Conservation (phyloP, 2,797 vertebrate genomes). For the Avahi laniger region DNA sequence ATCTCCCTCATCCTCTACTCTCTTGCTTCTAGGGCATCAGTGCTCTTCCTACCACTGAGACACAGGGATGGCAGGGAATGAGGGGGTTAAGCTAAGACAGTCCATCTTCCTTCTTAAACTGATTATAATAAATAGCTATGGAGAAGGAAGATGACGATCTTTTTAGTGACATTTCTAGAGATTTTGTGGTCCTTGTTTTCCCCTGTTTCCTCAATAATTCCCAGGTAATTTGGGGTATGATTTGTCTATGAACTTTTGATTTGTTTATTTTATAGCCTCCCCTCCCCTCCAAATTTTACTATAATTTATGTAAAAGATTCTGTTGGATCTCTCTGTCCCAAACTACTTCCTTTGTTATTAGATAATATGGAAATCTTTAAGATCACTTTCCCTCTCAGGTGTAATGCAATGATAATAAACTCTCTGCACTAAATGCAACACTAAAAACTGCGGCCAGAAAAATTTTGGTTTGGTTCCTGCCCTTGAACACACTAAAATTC, state of each 20-base stretch:
- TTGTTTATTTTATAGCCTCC: background rate
- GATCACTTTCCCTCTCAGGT: background rate
- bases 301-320: background rate
- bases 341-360: background rate
- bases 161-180: background rate
- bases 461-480: background rate
- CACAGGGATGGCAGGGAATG: background rate
- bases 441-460: background rate
- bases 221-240: background rate
- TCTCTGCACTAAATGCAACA: background rate
- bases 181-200: background rate
- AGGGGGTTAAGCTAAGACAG: background rate
- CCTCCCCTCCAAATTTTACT: background rate
- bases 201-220: background rate
- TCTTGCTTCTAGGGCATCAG: background rate
- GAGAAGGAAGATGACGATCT: background rate
- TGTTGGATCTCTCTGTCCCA: background rate
- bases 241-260: background rate
- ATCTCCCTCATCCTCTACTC: background rate
- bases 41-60: background rate
- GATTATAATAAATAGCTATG: background rate
- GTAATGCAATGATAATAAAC: background rate
- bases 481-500: background rate
- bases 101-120: background rate
- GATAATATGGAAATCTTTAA: background rate